Evolutionary conservation across 2,797 vertebrate species (phyloP).

Genomic region (Pelodytes ibericus): DNA sequence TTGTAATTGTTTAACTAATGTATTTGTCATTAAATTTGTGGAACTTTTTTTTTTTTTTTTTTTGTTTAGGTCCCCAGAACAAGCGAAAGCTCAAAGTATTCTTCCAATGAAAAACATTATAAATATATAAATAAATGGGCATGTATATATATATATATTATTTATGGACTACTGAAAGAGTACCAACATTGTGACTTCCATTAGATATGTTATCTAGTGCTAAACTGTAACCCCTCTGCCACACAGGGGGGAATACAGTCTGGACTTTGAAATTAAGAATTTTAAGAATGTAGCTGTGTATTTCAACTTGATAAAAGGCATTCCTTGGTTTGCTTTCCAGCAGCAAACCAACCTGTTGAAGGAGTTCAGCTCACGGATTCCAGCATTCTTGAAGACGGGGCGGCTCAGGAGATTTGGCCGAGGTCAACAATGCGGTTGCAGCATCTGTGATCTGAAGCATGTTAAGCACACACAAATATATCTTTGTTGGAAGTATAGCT

Average conservation of each 20-base stretch:
- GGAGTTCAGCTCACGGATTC: slow-evolving; percentile 23
- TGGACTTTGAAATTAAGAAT: slow-evolving; percentile 20
- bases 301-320: slow-evolving; percentile 21
- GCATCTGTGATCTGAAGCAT: not conserved
- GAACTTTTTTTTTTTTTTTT: too few relatives aligned
- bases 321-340: slow-evolving; percentile 19
- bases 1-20: too few relatives aligned
- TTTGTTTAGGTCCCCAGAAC: too few relatives aligned
- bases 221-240: not conserved
- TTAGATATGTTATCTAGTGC: not conserved
- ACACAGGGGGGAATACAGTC: not conserved
- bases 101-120: too few relatives aligned
- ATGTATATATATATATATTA: too few relatives aligned
- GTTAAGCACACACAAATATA: not conserved
- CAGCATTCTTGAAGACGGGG: slow-evolving; percentile 25
- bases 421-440: slow-evolving; percentile 16
- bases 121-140: too few relatives aligned
- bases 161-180: too few relatives aligned
- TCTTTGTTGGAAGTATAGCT: not conserved
- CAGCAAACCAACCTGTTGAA: slow-evolving; percentile 42
- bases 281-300: slow-evolving; percentile 36
- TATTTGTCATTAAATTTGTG: too few relatives aligned
- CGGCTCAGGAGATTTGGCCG: slow-evolving; percentile 18
- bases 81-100: too few relatives aligned
- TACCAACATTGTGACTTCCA: too few relatives aligned